These are phyloP conservation scores for Gymnogyps californianus DNA, from an alignment of 2,113 vertebrate genomes.

Conservation along the genomic window DNA sequence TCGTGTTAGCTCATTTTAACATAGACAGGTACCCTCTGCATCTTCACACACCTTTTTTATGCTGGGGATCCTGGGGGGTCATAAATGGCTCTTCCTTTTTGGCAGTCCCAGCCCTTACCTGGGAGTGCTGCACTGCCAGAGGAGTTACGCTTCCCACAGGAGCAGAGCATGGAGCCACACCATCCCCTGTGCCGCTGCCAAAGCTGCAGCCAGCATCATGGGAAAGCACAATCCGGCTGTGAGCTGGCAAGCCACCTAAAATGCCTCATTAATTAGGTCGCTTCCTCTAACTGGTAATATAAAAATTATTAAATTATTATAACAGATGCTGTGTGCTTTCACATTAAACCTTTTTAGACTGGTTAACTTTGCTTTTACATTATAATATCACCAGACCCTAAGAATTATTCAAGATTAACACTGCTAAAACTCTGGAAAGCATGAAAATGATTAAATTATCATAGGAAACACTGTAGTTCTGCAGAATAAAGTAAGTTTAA, in stretches of 20 bases:
- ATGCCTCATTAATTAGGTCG: accelerated
- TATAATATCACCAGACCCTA: neutral
- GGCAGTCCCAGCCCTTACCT: neutral
- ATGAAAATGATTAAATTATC: neutral
- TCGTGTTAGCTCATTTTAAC: neutral
- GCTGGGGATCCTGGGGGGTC: neutral
- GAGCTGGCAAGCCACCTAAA: neutral
- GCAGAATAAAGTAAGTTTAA: neutral
- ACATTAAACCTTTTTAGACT: neutral
- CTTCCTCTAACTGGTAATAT: neutral
- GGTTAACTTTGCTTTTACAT: neutral
- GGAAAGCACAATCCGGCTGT: neutral
- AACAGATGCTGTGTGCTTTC: neutral
- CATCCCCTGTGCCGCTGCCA: accelerated
- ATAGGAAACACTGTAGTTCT: neutral
- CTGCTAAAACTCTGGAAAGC: neutral
- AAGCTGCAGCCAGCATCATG: neutral
- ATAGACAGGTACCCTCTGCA: neutral
- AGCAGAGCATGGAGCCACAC: neutral
- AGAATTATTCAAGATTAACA: neutral
- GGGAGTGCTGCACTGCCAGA: neutral
- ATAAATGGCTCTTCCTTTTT: neutral
- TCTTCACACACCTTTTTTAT: neutral
- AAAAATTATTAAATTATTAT: neutral
- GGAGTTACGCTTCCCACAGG: no score